A percentile compares a stretch with the other conserved stretches of the same genome.
Evolutionary conservation across 2,113 vertebrate genomes (phyloP).

Genomic region (Triplophysa dalaica): DNA sequence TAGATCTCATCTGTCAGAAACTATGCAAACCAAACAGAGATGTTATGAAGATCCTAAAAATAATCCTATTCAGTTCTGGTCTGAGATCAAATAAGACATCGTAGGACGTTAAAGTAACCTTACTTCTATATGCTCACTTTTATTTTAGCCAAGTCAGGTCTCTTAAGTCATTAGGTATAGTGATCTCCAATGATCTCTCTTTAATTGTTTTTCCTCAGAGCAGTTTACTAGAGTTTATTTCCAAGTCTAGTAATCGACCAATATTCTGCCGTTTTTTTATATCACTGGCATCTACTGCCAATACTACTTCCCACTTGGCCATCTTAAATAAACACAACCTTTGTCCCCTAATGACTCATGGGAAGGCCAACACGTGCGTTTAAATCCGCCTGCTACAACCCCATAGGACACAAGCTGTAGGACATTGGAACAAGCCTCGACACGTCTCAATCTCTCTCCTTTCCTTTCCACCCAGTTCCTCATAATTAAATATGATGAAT

Average conservation of each 20-base stretch:
- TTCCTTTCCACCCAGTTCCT: slow-evolving; percentile 20
- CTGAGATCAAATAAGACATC: background rate
- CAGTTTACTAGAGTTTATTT: background rate
- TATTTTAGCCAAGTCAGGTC: background rate
- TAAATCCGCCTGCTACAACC: background rate
- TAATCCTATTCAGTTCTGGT: too few relatives aligned
- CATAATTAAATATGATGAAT: slow-evolving; percentile 39
- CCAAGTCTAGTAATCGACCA: background rate
- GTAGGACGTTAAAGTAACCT: background rate
- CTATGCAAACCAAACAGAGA: slow-evolving; percentile 11
- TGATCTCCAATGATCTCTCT: background rate
- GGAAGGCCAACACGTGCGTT: background rate
- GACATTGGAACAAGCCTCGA: slow-evolving; percentile 33
- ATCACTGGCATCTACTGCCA: too few relatives aligned
- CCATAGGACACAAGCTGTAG: background rate
- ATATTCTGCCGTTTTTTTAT: background rate
- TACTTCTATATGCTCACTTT: background rate
- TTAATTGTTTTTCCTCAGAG: background rate
- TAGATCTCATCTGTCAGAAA: slow-evolving; percentile 23
- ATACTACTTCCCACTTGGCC: background rate
- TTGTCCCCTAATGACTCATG: background rate
- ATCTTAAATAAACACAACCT: background rate
- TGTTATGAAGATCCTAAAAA: too few relatives aligned
- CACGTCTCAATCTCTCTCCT: slow-evolving; percentile 35
- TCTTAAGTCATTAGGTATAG: background rate